Percentiles rank a stretch among this genome's conserved stretches.
These are phyloP conservation scores for Eupithecia exiguata DNA, from an alignment of 2,888 invertebrate genomes.

Conservation along the genomic window DNA sequence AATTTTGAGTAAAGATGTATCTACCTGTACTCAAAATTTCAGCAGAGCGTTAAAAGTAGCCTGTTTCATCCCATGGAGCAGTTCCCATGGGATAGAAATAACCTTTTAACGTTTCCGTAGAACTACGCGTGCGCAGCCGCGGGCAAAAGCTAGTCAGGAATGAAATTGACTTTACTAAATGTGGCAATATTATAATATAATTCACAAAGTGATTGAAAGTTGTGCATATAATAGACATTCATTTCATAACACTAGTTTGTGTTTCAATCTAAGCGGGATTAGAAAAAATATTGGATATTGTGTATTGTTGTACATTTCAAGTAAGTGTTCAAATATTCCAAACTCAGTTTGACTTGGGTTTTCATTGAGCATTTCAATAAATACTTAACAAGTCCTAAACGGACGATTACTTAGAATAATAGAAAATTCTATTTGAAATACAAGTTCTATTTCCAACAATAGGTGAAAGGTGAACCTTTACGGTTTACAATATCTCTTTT, in stretches of 20 bases:
- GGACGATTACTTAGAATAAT: background rate
- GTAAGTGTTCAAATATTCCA: background rate
- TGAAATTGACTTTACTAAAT: background rate
- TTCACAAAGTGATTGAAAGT: background rate
- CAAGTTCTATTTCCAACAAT: background rate
- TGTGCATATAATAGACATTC: background rate
- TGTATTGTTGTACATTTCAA: background rate
- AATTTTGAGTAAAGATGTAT: no score
- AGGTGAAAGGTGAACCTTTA: background rate
- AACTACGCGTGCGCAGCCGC: no score
- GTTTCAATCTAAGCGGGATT: no score
- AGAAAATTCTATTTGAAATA: background rate
- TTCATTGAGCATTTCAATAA: background rate
- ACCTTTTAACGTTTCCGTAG: no score
- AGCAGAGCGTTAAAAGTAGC: no score
- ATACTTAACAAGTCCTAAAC: background rate
- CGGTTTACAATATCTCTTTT: background rate
- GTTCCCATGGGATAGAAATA: no score
- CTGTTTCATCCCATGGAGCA: no score
- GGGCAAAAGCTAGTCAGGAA: background rate
- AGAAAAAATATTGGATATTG: no score
- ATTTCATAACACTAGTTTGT: no score
- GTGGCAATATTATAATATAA: background rate
- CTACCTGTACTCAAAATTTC: no score
- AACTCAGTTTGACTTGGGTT: background rate